These are phyloP conservation scores for Eupeodes luniger DNA, from an alignment of 2,888 invertebrate genomes.

Conservation along the genomic window DNA sequence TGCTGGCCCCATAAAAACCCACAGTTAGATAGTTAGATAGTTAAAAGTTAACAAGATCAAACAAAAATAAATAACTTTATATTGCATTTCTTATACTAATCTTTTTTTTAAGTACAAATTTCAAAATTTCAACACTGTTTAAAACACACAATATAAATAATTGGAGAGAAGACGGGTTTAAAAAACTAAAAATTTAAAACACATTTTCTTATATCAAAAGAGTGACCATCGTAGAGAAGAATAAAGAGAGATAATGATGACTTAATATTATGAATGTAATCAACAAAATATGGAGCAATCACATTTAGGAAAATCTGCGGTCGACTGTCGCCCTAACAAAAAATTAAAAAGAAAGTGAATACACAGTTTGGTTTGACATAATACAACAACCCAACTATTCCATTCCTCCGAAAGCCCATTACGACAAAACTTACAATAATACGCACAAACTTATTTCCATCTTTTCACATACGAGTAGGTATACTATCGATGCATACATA, in stretches of 20 bases:
- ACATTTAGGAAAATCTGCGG: conserved; percentile 21
- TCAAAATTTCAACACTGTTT: no score
- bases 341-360: conserved; percentile 27
- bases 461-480: conserved; percentile 18
- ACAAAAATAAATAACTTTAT: no score
- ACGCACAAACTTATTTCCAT: conserved; percentile 11
- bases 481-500: neutral
- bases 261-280: neutral
- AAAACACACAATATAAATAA: no score
- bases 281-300: conserved; percentile 23
- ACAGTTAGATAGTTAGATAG: no score
- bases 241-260: neutral
- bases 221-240: no score
- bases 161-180: no score
- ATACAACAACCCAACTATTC: neutral
- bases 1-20: no score
- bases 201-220: no score
- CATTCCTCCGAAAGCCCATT: conserved; percentile 7
- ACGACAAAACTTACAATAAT: neutral
- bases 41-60: no score
- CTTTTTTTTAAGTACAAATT: no score
- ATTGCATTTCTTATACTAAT: no score
- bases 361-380: conserved; percentile 5
- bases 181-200: no score
- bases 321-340: neutral